Evolutionary conservation across 2,113 vertebrate species (phyloP).

Genomic region (Taurulus bubalis): DNA sequence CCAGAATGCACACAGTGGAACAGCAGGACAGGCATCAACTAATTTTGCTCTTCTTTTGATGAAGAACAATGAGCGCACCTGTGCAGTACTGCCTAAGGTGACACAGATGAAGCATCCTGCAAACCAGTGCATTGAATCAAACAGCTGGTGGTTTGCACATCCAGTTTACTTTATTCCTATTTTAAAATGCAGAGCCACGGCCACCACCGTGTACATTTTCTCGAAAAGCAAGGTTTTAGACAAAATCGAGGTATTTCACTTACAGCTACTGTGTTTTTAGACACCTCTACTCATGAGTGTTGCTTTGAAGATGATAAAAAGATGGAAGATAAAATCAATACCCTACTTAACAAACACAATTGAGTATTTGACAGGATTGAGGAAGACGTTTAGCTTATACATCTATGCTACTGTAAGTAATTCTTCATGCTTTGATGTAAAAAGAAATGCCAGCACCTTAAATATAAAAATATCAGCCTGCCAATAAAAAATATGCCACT

Average conservation of each 20-base stretch:
- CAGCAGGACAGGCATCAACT: conserved; percentile 54
- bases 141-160: conserved; percentile 56
- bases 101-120: conserved; percentile 55
- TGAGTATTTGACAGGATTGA: conserved; percentile 14
- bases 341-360: conserved; percentile 7
- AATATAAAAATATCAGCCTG: conserved; percentile 63
- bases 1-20: conserved; percentile 31
- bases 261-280: background rate
- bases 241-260: background rate
- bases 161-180: background rate
- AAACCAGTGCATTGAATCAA: conserved; percentile 45
- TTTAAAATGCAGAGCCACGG: conserved; percentile 51
- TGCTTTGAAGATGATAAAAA: conserved; percentile 11
- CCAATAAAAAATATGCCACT: conserved; percentile 75
- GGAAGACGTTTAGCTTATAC: conserved; percentile 14
- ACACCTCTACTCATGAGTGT: background rate
- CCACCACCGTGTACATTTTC: background rate
- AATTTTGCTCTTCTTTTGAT: conserved; percentile 53
- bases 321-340: conserved; percentile 13
- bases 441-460: conserved; percentile 62
- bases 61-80: conserved; percentile 70
- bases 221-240: background rate
- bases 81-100: conserved; percentile 71
- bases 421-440: conserved; percentile 44
- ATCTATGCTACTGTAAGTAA: conserved; percentile 36